Evolutionary conservation across 2,797 vertebrate genomes (phyloP).

Genomic region (Enteromius viviparus): DNA sequence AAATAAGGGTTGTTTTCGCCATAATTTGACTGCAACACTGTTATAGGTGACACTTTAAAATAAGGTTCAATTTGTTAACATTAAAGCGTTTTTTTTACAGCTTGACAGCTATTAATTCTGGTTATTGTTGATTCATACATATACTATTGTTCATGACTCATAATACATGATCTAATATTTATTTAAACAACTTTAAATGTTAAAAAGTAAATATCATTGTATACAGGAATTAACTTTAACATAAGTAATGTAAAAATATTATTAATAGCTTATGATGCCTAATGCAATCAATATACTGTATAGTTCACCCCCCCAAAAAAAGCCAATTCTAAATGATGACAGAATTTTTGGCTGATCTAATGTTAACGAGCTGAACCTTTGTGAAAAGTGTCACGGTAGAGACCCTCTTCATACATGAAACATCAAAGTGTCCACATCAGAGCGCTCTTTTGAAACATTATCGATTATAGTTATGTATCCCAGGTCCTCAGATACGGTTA

Average conservation of each 20-base stretch:
- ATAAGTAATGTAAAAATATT: neutral
- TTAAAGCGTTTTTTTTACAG: neutral
- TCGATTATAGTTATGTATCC: neutral
- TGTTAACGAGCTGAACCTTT: constrained; percentile 1
- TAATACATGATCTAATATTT: neutral
- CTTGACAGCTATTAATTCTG: neutral
- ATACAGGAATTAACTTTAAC: neutral
- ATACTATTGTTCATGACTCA: neutral
- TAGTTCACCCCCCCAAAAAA: neutral
- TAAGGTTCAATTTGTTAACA: constrained; percentile 33
- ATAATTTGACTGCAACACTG: neutral
- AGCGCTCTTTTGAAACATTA: constrained; percentile 26
- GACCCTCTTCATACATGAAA: constrained; percentile 57
- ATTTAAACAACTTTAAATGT: neutral
- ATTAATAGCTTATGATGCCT: neutral
- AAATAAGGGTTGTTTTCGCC: neutral
- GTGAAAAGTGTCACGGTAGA: neutral
- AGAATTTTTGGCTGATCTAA: neutral
- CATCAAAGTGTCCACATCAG: constrained; percentile 46
- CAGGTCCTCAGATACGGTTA: constrained; percentile 1
- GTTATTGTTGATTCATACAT: neutral
- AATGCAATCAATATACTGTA: neutral
- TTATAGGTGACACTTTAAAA: constrained; percentile 11
- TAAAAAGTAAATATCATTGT: neutral
- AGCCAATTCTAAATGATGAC: neutral